Evolutionary conservation across 1,140 invertebrate genomes (phyloP).

Genomic region (Ridgeia piscesae): DNA sequence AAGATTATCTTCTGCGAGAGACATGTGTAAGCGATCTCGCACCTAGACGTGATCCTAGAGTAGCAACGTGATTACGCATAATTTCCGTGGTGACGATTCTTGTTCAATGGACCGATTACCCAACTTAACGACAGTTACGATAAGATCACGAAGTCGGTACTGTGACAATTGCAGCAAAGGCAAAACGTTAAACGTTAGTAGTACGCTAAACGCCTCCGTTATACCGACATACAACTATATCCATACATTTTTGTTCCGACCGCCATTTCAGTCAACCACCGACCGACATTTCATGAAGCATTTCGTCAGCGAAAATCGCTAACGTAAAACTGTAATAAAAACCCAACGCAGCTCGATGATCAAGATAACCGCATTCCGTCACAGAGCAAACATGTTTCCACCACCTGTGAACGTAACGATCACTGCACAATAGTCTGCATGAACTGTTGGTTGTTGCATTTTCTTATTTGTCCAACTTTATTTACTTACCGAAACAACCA

Average conservation of each 20-base stretch:
- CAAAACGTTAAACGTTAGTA: too few relatives aligned
- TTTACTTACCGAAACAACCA: neutral
- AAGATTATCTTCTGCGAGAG: neutral
- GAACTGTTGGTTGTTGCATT: neutral
- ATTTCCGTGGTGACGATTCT: too few relatives aligned
- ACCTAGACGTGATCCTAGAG: too few relatives aligned
- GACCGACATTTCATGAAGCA: neutral
- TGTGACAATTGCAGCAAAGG: too few relatives aligned
- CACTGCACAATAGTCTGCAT: neutral
- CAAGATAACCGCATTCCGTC: neutral
- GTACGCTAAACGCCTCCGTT: too few relatives aligned
- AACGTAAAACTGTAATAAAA: neutral
- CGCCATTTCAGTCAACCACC: neutral
- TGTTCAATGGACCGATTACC: too few relatives aligned
- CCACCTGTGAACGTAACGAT: neutral
- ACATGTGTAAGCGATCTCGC: too few relatives aligned
- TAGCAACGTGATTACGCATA: too few relatives aligned
- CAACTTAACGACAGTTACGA: too few relatives aligned
- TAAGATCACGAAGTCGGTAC: too few relatives aligned
- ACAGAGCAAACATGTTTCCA: neutral
- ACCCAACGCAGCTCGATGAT: neutral
- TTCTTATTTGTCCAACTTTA: neutral
- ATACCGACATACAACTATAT: neutral
- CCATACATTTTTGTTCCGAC: neutral
- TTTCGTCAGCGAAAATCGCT: neutral